Base-by-base conservation (phyloP, 92 coral and sea anemone species). In the Pocillopora meandrina region DNA sequence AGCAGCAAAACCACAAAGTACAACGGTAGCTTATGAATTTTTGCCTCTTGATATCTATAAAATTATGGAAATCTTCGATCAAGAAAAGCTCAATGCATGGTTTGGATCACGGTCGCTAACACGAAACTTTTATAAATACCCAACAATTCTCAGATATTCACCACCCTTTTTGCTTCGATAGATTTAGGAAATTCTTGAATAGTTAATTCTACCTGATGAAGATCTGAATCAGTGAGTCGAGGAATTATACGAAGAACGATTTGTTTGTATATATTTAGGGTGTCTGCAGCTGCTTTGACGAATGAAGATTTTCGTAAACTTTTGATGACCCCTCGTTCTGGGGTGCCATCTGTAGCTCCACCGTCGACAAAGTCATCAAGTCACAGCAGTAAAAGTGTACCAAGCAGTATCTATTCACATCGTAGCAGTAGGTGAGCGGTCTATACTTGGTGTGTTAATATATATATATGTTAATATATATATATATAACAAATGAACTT, bases 251-350 rank as follows among this genome's bases (percentile, higher is more conserved):
- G 71, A 65, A 10, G 15, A 7, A n/a, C 0, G 14, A 20, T 26
- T 21, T 14, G 13, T 75, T 57, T 56, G 58, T 26, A 0, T 14
- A 10, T 34, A 56, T 33, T 6, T n/a, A 88, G 91, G 1, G 57
- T 87, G 12, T 56, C 93, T n/a, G 94, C 96, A 13, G 52, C 52
- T 42, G 52, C 52, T 42, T 89, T 96, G 59, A 96, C 99, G 16
- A 96, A 96, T 83, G 99, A 95, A 68, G 99, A 96, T 90, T 96
- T 96, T 84, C 93, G 99, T 66, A 96, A 96, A 75, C 89, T 96
- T 63, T 85, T 96, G 87, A 96, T 96, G 99, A 96, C 99, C 3
- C 99, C 99, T 6, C 93, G 97, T 56, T 81, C 93, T 47, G 91
- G 86, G 33, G 97, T 96, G 20, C 95, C 99, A 35, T 88, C 91